Evolutionary conservation across 1,140 invertebrate species (phyloP).

Genomic region (Onthophagus taurus): DNA sequence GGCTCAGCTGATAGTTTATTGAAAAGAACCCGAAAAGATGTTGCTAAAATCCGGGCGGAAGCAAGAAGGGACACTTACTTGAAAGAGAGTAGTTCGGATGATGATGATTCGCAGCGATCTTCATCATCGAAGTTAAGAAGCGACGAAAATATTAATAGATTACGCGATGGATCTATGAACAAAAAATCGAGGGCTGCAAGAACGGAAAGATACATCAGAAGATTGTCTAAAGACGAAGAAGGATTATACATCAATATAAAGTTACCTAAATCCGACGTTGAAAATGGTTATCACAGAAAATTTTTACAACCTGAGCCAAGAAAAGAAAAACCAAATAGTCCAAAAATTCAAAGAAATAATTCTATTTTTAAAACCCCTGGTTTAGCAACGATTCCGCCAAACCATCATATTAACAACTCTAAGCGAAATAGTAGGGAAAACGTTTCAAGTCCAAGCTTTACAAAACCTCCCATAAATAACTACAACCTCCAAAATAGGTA

Average conservation of each 20-base stretch:
- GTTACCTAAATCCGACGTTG: conserved; percentile 32
- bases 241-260: neutral
- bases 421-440: conserved; percentile 10
- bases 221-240: conserved; percentile 60
- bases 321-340: conserved; percentile 17
- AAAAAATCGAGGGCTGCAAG: conserved; percentile 53
- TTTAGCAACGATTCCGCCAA: conserved; percentile 34
- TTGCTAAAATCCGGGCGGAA: conserved; percentile 41
- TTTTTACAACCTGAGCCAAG: conserved; percentile 21
- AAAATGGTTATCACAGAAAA: conserved; percentile 25
- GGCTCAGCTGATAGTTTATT: conserved; percentile 44
- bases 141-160: conserved; percentile 52
- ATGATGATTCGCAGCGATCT: conserved; percentile 55
- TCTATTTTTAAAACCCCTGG: too few relatives aligned
- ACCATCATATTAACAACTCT: conserved; percentile 27
- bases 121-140: conserved; percentile 56
- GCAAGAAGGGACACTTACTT: conserved; percentile 50
- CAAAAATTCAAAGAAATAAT: conserved; percentile 6
- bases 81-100: conserved; percentile 62
- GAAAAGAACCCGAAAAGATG: conserved; percentile 47
- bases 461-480: conserved; percentile 1
- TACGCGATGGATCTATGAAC: conserved; percentile 45
- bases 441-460: neutral
- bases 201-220: conserved; percentile 67
- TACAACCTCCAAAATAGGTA: conserved; percentile 3